A percentile compares a stretch with the other conserved stretches of the same genome.
Evolutionary conservation across 1,140 invertebrate species (phyloP).

Genomic region (Caenorhabditis brenneri): DNA sequence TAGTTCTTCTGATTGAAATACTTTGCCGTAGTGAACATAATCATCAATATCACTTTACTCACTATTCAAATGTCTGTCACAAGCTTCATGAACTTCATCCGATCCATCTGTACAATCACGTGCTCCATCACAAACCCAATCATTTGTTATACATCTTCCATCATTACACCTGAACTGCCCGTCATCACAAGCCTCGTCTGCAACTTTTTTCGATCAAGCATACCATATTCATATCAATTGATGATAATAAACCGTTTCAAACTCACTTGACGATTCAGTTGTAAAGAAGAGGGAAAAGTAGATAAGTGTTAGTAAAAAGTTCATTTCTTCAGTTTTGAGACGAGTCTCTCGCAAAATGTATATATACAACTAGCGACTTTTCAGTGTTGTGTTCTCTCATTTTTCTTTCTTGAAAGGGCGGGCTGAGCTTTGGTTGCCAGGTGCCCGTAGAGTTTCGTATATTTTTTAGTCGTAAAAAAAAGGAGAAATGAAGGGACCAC

Average conservation of each 20-base stretch:
- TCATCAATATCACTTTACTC: too few relatives aligned
- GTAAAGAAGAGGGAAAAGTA: background rate
- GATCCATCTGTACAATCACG: conserved; percentile 14
- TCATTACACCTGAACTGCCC: conserved; percentile 24
- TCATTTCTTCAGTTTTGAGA: background rate
- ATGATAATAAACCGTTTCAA: background rate
- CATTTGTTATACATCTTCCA: conserved; percentile 19
- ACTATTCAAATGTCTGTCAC: conserved; percentile 37
- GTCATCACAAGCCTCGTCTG: background rate
- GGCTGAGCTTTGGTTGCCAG: conserved; percentile 8
- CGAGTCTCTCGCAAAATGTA: background rate
- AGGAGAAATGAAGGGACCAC: background rate
- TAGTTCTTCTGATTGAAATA: too few relatives aligned
- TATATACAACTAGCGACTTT: background rate
- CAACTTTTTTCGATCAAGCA: background rate
- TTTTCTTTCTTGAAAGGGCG: conserved; percentile 28
- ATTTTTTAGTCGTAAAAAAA: background rate
- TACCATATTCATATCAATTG: background rate
- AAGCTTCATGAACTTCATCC: conserved; percentile 18
- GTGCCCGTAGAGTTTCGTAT: conserved; percentile 17
- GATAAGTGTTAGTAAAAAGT: conserved; percentile 20
- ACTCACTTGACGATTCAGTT: background rate
- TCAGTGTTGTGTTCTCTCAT: conserved; percentile 17
- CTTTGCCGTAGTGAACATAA: too few relatives aligned
- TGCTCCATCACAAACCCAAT: conserved; percentile 42